Conservation (phyloP, 2,888 invertebrate species). For the Lamproptera curius region DNA sequence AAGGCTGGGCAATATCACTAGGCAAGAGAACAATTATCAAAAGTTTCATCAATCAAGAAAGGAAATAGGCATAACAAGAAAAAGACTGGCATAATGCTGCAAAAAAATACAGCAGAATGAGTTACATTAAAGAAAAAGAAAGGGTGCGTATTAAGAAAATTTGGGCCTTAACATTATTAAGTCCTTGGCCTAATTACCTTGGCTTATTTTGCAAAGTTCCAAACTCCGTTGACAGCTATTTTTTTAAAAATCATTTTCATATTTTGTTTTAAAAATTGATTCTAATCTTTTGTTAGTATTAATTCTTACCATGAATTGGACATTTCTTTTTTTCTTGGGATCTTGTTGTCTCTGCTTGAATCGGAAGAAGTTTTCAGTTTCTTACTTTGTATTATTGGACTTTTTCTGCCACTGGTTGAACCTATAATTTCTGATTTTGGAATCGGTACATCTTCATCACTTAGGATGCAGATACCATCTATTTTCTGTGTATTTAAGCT, state of each 20-base stretch:
- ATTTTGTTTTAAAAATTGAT: neutral
- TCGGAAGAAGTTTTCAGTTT: slow-evolving; percentile 34
- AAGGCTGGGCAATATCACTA: no score
- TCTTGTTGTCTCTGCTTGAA: slow-evolving; percentile 10
- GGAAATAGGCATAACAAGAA: no score
- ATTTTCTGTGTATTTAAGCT: slow-evolving; percentile 4
- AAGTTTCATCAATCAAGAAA: no score
- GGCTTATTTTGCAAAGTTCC: no score
- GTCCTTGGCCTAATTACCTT: no score
- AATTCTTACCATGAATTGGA: slow-evolving; percentile 48
- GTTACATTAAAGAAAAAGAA: slow-evolving; percentile 1
- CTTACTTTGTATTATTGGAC: slow-evolving; percentile 57
- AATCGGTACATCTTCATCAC: slow-evolving; percentile 36
- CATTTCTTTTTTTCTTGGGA: slow-evolving; percentile 57
- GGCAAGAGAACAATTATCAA: no score
- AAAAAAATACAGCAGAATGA: no score
- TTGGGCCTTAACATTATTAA: no score
- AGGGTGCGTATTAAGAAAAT: neutral
- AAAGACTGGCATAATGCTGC: no score
- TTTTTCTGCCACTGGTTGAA: slow-evolving; percentile 55
- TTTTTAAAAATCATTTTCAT: neutral
- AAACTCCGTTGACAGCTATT: no score
- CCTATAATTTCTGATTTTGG: slow-evolving; percentile 58
- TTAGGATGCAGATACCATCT: slow-evolving; percentile 26
- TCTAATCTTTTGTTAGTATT: neutral